Evolutionary conservation across 92 coral and sea anemone genomes (phyloP), one percentile per base, ranked within the genome.

Genomic region (Parazoanthus atlanticus): DNA sequence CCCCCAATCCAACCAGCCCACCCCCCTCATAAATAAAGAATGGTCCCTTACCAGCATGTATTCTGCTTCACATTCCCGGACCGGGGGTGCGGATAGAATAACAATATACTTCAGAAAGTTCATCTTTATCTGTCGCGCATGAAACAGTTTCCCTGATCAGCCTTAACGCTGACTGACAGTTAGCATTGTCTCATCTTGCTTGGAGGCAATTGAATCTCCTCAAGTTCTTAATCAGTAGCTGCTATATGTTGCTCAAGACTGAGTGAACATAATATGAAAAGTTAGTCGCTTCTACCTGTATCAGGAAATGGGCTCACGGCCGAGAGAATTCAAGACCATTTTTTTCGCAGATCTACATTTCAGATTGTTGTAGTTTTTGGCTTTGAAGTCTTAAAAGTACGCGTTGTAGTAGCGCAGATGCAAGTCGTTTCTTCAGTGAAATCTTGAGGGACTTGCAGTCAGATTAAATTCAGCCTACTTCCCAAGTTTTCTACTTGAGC

Each of bases 401-500:
- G 79, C 91, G 70, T 33, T 90, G 93, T 52, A 46, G 13, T 46
- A 10, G 43, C 8, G 52, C 52, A 46, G 52, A 46, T 46, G 1
- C 52, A 13, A 52, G 58, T 52, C 0, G 21, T 52, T 13, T 52
- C 58, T 52, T 93, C 2, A 88, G 88, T 58, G 88, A 88, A 28
- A 86, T 71, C 54, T 84, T 86, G 23, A 88, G 54, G 58, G 90
- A 90, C 82, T 93, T 93, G 89, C 90, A 93, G 87, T 88, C 93
- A 13, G 93, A 85, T 34, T 88, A 70, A 5, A 77, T 81, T 49
- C 74, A n/a, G n/a, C 32, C 74, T 67, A 5, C 32, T 67, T n/a
- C 5, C 32, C 11, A 13, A 15, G 19, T 15, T 19, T 52, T 52
- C 58, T 52, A 19, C 58, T 52, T 52, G 58, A 67, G 86, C n/a